A percentile compares a stretch with the other conserved stretches of the same genome.
phyloP scores from a whole-genome alignment of 1,140 invertebrate species.

The Homarus americanus region DNA sequence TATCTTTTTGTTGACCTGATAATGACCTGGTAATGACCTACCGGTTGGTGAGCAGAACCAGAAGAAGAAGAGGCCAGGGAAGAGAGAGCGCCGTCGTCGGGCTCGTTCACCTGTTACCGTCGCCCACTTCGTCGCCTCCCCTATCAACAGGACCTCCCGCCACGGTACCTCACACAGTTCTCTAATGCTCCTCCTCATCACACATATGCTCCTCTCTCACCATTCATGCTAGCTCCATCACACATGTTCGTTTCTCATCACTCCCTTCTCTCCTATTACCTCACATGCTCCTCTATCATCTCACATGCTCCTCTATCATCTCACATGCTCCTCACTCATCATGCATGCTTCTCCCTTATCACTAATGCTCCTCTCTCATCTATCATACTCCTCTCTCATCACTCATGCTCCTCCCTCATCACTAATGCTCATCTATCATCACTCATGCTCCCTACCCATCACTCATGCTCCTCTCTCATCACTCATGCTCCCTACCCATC shows the following conservation, averaged over 20 bases:
- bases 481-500: too few relatives aligned
- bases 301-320: neutral
- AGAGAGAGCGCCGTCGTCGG: slow-evolving; percentile 5
- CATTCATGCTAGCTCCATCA: too few relatives aligned
- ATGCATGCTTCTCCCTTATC: too few relatives aligned
- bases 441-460: too few relatives aligned
- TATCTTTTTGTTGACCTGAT: too few relatives aligned
- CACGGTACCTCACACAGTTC: neutral
- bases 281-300: neutral
- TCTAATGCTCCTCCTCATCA: too few relatives aligned
- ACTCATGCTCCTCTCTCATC: too few relatives aligned
- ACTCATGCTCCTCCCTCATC: neutral
- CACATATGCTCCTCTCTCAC: too few relatives aligned
- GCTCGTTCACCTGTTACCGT: neutral
- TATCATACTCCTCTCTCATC: neutral
- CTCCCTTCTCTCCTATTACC: neutral
- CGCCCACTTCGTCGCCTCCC: slow-evolving; percentile 27
- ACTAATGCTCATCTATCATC: too few relatives aligned
- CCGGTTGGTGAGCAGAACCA: neutral
- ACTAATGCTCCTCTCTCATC: too few relatives aligned
- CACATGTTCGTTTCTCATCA: neutral
- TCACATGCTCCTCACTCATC: neutral
- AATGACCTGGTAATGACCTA: too few relatives aligned
- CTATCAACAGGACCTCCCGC: neutral
- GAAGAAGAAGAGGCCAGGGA: neutral